Evolutionary conservation across 2,113 vertebrate species (phyloP).

Genomic region (Coracopsis vasa): DNA sequence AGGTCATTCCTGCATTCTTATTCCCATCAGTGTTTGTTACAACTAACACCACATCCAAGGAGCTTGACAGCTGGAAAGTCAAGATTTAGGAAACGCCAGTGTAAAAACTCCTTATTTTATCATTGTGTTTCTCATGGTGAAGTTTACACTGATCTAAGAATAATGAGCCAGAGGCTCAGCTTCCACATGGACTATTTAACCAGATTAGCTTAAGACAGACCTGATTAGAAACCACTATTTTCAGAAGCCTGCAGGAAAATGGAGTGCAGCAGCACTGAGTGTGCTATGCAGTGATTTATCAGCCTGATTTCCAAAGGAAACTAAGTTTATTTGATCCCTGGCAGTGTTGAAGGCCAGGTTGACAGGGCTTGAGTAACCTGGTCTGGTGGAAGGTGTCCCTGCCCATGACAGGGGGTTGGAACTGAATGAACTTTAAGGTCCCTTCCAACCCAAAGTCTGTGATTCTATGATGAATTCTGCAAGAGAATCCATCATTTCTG

Average conservation of each 20-base stretch:
- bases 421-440: background rate
- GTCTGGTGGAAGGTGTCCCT: background rate
- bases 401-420: background rate
- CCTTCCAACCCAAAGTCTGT: background rate
- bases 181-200: background rate
- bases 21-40: background rate
- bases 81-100: background rate
- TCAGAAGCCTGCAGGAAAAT: background rate
- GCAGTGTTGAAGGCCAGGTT: background rate
- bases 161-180: background rate
- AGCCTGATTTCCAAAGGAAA: background rate
- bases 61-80: background rate
- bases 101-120: background rate
- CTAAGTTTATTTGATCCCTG: background rate
- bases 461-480: background rate
- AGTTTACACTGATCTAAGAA: background rate
- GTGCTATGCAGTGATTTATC: background rate
- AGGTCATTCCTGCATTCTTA: background rate
- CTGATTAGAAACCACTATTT: background rate
- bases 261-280: background rate
- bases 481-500: background rate
- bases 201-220: background rate
- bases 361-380: background rate
- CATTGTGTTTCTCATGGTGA: background rate
- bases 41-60: background rate